Base-by-base conservation (phyloP, 2,113 vertebrate genomes). In the Corythoichthys intestinalis region DNA sequence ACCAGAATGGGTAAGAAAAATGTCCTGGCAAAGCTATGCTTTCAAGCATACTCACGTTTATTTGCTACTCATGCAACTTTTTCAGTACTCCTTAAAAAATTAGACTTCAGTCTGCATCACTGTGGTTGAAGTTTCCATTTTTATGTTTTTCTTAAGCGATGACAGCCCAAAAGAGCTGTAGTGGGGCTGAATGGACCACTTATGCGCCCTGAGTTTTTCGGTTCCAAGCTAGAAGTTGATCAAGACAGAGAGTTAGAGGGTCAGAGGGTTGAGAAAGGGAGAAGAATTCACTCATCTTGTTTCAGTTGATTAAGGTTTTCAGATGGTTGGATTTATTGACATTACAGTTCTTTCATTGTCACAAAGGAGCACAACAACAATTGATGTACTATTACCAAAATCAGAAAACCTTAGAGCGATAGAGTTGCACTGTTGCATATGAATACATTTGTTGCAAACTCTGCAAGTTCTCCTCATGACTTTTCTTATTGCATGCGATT, bases 131-230 rank as follows among this genome's bases (percentile, higher is more conserved):
- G 67, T 72, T 74, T 77, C 64, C 70, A 78, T 75, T 74, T 78
- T 58, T 69, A 70, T 62, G 35, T 77, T 71, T 80, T 81, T 80
- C 53, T 85, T 20, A 78, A 83, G 80, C 69, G 78, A 75, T 84
- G 86, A 84, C 87, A 85, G 76, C 28, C 58, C 78, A 61, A 87
- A 82, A 86, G n/a, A 73, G 72, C 74, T 73, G 64, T 84, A 84
- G 85, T 85, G 68, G 41, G 67, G 62, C 54, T 79, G 76, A 86
- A 78, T 75, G 34, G 50, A 38, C 28, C 0, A 10, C n/a, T 28
- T 77, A 58, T 69, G 38, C 67, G 41, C 64, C 39, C 54, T 8
- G 73, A 50, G 56, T 64, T 71, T 67, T 76, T 20, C 56, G 50
- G 50, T 47, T 61, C 76, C 20, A 3, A 71, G 75, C 71, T 66